Percentiles rank a stretch among this genome's conserved stretches.
phyloP scores from a whole-genome alignment of 2,797 vertebrate genomes.

The Rachycentron canadum region DNA sequence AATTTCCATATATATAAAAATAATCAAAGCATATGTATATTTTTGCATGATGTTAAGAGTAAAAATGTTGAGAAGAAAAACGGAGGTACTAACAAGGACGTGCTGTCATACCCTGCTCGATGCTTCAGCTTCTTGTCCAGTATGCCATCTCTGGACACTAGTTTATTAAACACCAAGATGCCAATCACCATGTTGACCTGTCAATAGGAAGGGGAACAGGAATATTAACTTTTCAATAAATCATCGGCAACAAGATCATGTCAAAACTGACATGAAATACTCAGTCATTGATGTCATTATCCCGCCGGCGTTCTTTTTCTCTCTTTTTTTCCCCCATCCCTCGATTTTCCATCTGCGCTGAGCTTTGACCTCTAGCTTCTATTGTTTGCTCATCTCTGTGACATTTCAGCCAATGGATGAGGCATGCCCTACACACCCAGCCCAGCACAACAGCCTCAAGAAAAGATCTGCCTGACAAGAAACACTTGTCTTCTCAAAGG shows the following conservation, averaged over 20 bases:
- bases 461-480: conserved; percentile 68
- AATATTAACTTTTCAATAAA: conserved; percentile 18
- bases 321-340: background rate
- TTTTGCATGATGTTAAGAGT: conserved; percentile 54
- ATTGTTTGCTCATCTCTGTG: conserved; percentile 68
- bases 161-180: conserved; percentile 99
- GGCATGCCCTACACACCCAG: conserved; percentile 59
- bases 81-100: conserved; percentile 82
- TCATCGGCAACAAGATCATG: conserved; percentile 5
- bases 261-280: conserved; percentile 12
- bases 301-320: background rate
- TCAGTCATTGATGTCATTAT: conserved; percentile 49
- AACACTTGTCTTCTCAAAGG: conserved; percentile 72
- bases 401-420: conserved; percentile 73
- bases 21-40: conserved; percentile 61
- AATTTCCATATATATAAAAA: conserved; percentile 60
- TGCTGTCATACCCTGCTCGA: conserved; percentile 95
- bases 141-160: conserved; percentile 99
- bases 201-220: conserved; percentile 40
- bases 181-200: conserved; percentile 99
- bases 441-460: conserved; percentile 58
- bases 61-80: conserved; percentile 67
- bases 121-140: conserved; percentile 99
- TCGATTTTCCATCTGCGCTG: conserved; percentile 29
- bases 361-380: conserved; percentile 71